phyloP scores from a whole-genome alignment of 2,113 vertebrate species.

The Callopanchax toddi region DNA sequence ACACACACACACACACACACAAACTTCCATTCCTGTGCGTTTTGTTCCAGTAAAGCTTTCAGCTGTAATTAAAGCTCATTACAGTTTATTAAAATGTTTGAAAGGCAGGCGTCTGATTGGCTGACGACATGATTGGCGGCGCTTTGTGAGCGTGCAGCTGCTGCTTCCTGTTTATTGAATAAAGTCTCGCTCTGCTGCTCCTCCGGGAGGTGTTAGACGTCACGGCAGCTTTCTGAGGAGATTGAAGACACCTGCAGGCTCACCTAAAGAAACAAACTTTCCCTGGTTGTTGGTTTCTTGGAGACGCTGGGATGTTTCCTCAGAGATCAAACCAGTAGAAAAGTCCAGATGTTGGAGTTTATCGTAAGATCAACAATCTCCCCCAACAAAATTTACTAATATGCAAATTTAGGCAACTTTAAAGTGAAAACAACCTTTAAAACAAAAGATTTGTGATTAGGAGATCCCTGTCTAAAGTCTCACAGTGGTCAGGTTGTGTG shows the following conservation, averaged over 20 bases:
- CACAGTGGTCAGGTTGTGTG: too few relatives aligned
- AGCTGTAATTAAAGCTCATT: conserved; percentile 56
- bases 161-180: conserved; percentile 49
- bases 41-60: conserved; percentile 55
- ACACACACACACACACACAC: conserved; percentile 2
- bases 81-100: conserved; percentile 45
- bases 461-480: too few relatives aligned
- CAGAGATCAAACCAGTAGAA: too few relatives aligned
- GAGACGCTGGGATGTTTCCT: not conserved
- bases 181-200: not conserved
- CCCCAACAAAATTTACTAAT: too few relatives aligned
- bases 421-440: too few relatives aligned
- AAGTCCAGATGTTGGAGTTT: too few relatives aligned
- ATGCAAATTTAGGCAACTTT: too few relatives aligned
- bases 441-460: too few relatives aligned
- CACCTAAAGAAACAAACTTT: conserved; percentile 5
- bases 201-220: conserved; percentile 4
- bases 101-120: conserved; percentile 43
- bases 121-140: conserved; percentile 13
- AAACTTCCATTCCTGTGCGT: too few relatives aligned
- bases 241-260: conserved; percentile 34
- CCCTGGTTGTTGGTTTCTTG: too few relatives aligned
- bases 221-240: conserved; percentile 15
- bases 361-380: too few relatives aligned
- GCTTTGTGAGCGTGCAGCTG: conserved; percentile 39